phyloP scores from a whole-genome alignment of 2,888 invertebrate species.

The Heliconius ismenius region DNA sequence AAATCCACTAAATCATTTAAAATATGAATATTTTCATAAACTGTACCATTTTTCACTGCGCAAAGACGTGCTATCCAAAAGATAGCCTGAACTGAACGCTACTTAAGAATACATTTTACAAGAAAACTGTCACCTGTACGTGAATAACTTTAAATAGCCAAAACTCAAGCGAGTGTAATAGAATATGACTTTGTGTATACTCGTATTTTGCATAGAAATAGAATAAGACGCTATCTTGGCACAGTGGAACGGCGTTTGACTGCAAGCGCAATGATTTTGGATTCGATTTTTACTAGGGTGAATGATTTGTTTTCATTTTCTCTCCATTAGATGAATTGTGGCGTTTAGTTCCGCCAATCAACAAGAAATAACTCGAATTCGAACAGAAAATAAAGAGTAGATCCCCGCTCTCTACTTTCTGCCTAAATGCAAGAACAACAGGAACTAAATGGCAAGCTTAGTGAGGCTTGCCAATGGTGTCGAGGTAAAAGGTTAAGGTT shows the following conservation, averaged over 20 bases:
- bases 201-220: not conserved
- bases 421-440: too few relatives aligned
- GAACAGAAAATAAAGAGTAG: not conserved
- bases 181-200: not conserved
- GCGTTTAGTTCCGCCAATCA: not conserved
- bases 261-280: not conserved
- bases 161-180: not conserved
- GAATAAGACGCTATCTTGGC: not conserved
- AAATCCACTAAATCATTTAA: not conserved
- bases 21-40: constrained; percentile 19
- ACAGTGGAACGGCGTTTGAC: not conserved
- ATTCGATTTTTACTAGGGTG: not conserved
- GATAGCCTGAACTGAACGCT: constrained; percentile 7
- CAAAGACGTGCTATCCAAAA: not conserved
- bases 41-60: constrained; percentile 2
- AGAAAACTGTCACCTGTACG: constrained; percentile 8
- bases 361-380: not conserved
- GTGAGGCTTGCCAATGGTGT: too few relatives aligned
- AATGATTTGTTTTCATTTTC: not conserved
- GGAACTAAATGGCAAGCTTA: too few relatives aligned
- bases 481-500: too few relatives aligned
- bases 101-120: constrained; percentile 1
- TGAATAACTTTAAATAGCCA: not conserved
- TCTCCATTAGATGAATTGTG: not conserved
- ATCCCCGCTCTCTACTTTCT: too few relatives aligned